Base-by-base conservation (phyloP, 2,888 invertebrate species). In the Agrotis puta region DNA sequence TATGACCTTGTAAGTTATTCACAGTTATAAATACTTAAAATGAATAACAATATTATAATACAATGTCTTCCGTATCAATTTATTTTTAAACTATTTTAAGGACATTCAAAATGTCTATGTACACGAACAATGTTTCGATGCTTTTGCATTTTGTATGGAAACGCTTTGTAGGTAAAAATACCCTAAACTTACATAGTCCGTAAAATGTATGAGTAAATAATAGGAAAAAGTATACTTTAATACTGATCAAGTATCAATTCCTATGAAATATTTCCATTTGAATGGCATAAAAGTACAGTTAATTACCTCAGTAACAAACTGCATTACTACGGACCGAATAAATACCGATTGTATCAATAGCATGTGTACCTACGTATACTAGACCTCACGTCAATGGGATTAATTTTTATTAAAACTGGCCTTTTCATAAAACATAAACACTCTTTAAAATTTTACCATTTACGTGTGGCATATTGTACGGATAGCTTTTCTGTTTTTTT, bases 41-140 rank as follows among this genome's bases (percentile, higher is more conserved):
- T 61, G 9, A 45, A 43, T 57, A 22, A 50, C 11, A 48, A 59
- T 27, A 4, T 22, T 22, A 54, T 51, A 39, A 39, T 54, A 14
- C 7, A 64, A 43, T 51, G 39, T 24, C 59, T 67, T 64, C 54
- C 63, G 13, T 67, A 48, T 39, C 9, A 39, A 39, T 11, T 39
- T 39, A 39, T 24, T 24, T 13, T 7, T 43, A 22, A 59, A 66
- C 9, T 50, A 48, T 57, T 48, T 64, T n/a, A 64, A 59, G 45
- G 66, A 18, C 22, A 43, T 67, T 61, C 47, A 53, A 27, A 71
- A 71, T 63, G 58, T 66, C 48, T 50, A 18, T 58, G 39, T 6
- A 43, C n/a, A 47, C n/a, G 27, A 64, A 51, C 22, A 64, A 53
- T 57, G 27, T 13, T n/a, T 11, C 43, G 6, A 24, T 18, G 11